Conservation (phyloP, 1,140 invertebrate genomes). For the Drosophila orena region DNA sequence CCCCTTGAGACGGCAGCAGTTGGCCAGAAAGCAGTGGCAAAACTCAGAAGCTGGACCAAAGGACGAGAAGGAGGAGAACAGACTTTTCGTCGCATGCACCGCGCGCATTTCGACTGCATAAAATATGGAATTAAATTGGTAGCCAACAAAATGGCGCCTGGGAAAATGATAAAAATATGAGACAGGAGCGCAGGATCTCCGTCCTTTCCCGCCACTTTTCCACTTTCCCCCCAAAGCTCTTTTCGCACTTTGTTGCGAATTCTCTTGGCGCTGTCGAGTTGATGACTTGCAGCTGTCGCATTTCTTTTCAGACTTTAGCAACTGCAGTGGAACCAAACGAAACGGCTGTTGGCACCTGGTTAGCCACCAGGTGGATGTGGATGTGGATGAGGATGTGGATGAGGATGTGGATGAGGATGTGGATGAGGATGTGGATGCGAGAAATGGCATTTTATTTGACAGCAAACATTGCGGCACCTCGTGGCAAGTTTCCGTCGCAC, state of each 20-base stretch:
- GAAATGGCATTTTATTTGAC: conserved; percentile 46
- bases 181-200: conserved; percentile 33
- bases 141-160: conserved; percentile 58
- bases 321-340: conserved; percentile 29
- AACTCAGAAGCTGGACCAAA: background rate
- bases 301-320: conserved; percentile 44
- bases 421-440: conserved; percentile 4
- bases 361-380: conserved; percentile 20
- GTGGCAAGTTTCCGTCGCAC: conserved; percentile 7
- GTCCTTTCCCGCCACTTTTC: background rate
- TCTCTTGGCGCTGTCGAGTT: conserved; percentile 47
- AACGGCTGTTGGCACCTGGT: conserved; percentile 49
- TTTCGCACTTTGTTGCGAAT: conserved; percentile 47
- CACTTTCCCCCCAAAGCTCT: background rate
- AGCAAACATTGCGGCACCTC: conserved; percentile 40
- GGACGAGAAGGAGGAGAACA: conserved; percentile 24
- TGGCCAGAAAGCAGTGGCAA: conserved; percentile 4
- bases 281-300: conserved; percentile 61
- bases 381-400: conserved; percentile 6
- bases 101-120: conserved; percentile 58
- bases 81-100: conserved; percentile 49
- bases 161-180: conserved; percentile 63
- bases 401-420: too few relatives aligned
- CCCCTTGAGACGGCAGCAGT: conserved; percentile 43
- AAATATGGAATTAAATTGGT: conserved; percentile 64